Evolutionary conservation across 2,888 invertebrate genomes (phyloP), one percentile per base, ranked within the genome.

Genomic region (Periphyllus acericola): DNA sequence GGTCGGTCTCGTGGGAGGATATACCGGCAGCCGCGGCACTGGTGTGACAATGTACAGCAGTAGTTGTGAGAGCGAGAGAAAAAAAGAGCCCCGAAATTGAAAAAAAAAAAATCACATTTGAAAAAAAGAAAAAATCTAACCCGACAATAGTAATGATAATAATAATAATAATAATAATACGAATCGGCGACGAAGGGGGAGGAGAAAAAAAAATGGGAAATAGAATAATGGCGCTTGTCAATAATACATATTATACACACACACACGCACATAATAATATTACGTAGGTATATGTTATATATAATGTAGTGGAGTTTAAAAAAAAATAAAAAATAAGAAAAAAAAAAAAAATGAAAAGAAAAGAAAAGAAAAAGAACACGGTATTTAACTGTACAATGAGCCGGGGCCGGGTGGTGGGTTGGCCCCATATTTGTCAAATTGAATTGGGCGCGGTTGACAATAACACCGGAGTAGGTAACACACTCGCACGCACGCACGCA

Each of bases 191-290:
- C n/a, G 72, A 74, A 9, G 60, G 36, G 25, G 36, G 55, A 9
- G 32, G 17, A 71, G n/a, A 19, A 9, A 52, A 60, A 55, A 72
- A 75, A 83, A 40, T 25, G 75, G 40, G 29, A 83, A 83, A 79
- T 71, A 46, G 79, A 86, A 86, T 86, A 86, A 86, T 86, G 79
- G 86, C 86, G 86, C 36, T 86, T 80, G 79, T 86, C 86, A 55
- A 86, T 86, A 71, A 19, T 36, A 40, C 66, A 68, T 36, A n/a
- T 2, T 19, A 25, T 25, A 82, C n/a, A 74, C n/a, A 68, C 19
- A 68, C n/a, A 46, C 2, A 46, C 25, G 46, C 25, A 82, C n/a
- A 71, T 66, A 80, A 71, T 66, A 80, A 11, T 34, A 79, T 21
- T 52, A 52, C 25, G 25, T 29, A 4, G 29, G 46, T 25, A 46